Evolutionary conservation across 2,113 vertebrate genomes (phyloP).

Genomic region (Leptobrachium leishanense): DNA sequence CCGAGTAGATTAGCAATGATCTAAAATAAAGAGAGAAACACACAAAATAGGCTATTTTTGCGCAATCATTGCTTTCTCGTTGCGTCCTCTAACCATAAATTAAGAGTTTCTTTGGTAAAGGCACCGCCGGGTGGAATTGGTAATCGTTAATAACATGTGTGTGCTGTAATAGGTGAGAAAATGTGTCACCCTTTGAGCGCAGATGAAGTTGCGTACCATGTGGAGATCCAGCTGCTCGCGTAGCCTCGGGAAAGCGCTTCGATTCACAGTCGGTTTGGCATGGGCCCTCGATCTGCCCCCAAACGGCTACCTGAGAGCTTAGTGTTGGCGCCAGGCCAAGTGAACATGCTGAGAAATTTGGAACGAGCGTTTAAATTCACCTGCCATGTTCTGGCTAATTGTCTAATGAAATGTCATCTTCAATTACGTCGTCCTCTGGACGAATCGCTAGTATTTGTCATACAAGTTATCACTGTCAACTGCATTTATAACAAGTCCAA

Average conservation of each 20-base stretch:
- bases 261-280: neutral
- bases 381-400: slow-evolving; percentile 23
- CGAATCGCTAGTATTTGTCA: slow-evolving; percentile 13
- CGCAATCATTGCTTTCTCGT: too few relatives aligned
- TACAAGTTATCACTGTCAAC: slow-evolving; percentile 19
- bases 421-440: slow-evolving; percentile 5
- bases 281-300: neutral
- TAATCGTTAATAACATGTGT: neutral
- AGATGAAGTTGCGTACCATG: neutral
- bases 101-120: too few relatives aligned
- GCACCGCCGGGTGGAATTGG: neutral
- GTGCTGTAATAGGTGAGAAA: neutral
- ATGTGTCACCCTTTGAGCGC: neutral
- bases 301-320: neutral
- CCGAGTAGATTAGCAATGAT: too few relatives aligned
- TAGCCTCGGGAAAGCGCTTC: neutral
- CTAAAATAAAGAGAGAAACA: too few relatives aligned
- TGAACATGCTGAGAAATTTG: neutral
- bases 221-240: neutral
- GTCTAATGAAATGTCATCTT: slow-evolving; percentile 36
- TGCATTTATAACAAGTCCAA: slow-evolving; percentile 23
- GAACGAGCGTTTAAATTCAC: slow-evolving; percentile 13
- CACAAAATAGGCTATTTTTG: too few relatives aligned
- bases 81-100: too few relatives aligned
- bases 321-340: neutral